Evolutionary conservation across 2,797 vertebrate genomes (phyloP).

Genomic region (Anniella stebbinsi): DNA sequence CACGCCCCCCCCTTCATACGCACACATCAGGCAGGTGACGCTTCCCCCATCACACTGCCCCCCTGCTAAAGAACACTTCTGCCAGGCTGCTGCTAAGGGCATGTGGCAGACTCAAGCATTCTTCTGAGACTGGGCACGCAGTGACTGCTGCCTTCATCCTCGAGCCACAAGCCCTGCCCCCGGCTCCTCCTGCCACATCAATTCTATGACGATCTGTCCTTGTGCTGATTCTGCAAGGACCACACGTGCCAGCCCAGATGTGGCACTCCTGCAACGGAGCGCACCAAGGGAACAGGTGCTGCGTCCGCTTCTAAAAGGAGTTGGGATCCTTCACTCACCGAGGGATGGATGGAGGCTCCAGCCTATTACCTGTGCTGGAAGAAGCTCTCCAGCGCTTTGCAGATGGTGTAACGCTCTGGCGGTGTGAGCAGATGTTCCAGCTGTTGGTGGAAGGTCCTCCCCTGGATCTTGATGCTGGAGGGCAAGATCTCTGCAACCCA

Average conservation of each 20-base stretch:
- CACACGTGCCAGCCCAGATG: neutral
- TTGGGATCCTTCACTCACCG: rapidly evolving
- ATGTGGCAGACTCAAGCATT: neutral
- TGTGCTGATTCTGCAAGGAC: neutral
- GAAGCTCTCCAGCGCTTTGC: constrained; percentile 95
- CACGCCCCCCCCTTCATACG: no score
- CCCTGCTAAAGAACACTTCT: neutral
- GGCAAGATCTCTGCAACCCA: constrained; percentile 98
- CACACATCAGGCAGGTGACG: neutral
- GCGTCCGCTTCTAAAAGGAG: neutral
- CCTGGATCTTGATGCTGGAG: constrained; percentile 95
- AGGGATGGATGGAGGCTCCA: rapidly evolving
- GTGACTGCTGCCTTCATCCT: no score
- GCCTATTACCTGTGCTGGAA: constrained; percentile 93
- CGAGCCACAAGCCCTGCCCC: neutral
- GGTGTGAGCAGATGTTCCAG: constrained; percentile 96
- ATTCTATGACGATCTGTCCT: no score
- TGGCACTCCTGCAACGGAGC: neutral
- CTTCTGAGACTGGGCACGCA: neutral
- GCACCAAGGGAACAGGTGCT: neutral
- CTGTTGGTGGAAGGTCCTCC: constrained; percentile 95
- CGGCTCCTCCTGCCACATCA: neutral
- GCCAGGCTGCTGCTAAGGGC: neutral
- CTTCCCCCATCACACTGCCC: neutral
- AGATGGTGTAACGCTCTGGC: constrained; percentile 91